Base-by-base conservation (phyloP, 2,113 vertebrate genomes). In the Talpa occidentalis region DNA sequence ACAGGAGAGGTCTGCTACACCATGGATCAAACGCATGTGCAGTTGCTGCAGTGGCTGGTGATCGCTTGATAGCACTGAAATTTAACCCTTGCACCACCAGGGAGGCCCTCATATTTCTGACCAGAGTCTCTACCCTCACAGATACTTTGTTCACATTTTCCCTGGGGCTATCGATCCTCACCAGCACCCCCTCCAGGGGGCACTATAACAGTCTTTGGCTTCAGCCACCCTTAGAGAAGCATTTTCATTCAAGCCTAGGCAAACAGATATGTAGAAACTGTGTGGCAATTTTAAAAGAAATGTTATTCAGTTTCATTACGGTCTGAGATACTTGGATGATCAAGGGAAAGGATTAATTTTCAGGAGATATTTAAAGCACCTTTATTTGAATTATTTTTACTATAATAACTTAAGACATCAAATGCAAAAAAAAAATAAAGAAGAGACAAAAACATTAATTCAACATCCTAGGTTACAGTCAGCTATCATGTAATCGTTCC, bases 401-500 rank as follows among this genome's bases (percentile, higher is more conserved):
- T 66, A 2, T 74, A 66, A 49, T 1, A 76, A 10, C 93, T 95
- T 32, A 82, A 89, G 49, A 85, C 52, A 12, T 30, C 37, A 78
- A 85, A 56, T 42, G 44, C 14, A 67, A 88, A 92, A 22, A 80
- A 60, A 35, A 35, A 67, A 70, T 40, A 35, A 67, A 47, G 47
- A 81, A 24, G 21, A 70, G 69, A 37, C 16, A 10, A 10, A 72
- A 26, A 42, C 5, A 10, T 24, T 72, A 72, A 66, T 67, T 82
- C 40, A 78, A 35, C 35, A 87, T 69, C 2, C 40, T 24, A 6
- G 26, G 91, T 72, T 74, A 96, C 79, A 90, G 40, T 91, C 59
- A 52, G 67, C 76, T 86, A 35, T 30, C 59, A 88, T 74, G 62
- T 92, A 88, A 42, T 94, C 83, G 32, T 97, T 96, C 72, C 79